Evolutionary conservation across 2,888 invertebrate species (phyloP).

Genomic region (Xanthorhoe designata): DNA sequence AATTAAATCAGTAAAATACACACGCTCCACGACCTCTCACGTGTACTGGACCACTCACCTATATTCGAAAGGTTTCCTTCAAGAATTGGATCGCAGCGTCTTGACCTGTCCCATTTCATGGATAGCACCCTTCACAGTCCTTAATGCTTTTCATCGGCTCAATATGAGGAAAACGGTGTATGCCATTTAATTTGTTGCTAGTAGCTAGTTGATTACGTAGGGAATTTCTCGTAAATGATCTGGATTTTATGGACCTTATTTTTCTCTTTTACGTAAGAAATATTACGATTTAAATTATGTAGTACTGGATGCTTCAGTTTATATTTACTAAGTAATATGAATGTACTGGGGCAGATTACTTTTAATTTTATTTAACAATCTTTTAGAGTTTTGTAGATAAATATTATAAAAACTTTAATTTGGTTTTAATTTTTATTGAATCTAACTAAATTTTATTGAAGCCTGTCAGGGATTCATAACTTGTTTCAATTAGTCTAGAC

Average conservation of each 20-base stretch:
- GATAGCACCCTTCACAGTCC: slow-evolving; percentile 55
- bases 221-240: neutral
- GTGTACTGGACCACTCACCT: slow-evolving; percentile 30
- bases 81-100: slow-evolving; percentile 52
- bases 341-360: neutral
- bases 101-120: slow-evolving; percentile 64
- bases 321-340: too few species aligned
- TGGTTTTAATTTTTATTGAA: too few species aligned
- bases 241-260: neutral
- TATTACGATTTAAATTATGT: neutral
- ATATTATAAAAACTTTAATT: too few species aligned
- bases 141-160: slow-evolving; percentile 58
- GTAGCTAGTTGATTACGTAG: slow-evolving; percentile 25
- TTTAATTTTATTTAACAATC: neutral
- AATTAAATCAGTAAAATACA: neutral
- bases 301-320: too few species aligned
- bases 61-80: slow-evolving; percentile 49
- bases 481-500: neutral
- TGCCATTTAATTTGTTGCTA: slow-evolving; percentile 32
- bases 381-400: too few species aligned
- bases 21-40: neutral
- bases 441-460: too few species aligned
- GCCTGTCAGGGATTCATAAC: too few species aligned
- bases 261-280: neutral
- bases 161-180: slow-evolving; percentile 37